A percentile compares a stretch with the other conserved stretches of the same genome.
These are phyloP conservation scores for Drosophila repletoides DNA, from an alignment of 1,140 invertebrate genomes.

Conservation along the genomic window DNA sequence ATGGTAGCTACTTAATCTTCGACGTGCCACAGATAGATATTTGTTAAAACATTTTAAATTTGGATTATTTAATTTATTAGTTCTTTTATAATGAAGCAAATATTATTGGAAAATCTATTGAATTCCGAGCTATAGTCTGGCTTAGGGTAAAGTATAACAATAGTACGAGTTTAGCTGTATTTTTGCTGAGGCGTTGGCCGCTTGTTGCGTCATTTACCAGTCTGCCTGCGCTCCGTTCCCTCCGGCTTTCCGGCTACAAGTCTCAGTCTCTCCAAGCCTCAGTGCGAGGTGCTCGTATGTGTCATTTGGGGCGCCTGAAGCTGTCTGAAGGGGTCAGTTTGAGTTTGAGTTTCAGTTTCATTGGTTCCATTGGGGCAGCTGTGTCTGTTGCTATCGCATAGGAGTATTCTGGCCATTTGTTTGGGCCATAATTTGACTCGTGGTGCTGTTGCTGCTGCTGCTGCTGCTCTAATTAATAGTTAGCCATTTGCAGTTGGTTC, in stretches of 20 bases:
- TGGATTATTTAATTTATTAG: too few relatives aligned
- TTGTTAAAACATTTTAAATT: too few relatives aligned
- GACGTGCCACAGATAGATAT: too few relatives aligned
- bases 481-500: constrained; percentile 64
- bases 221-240: too few relatives aligned
- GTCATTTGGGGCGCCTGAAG: constrained; percentile 23
- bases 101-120: too few relatives aligned
- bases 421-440: constrained; percentile 65
- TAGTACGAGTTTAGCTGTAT: not conserved
- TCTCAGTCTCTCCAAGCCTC: not conserved
- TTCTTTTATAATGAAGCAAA: too few relatives aligned
- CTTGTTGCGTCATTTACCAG: constrained; percentile 33
- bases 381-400: constrained; percentile 42
- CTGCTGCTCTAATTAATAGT: constrained; percentile 75
- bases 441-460: too few relatives aligned
- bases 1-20: too few relatives aligned
- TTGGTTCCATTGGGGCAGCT: not conserved
- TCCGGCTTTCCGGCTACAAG: too few relatives aligned
- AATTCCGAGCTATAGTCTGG: too few relatives aligned
- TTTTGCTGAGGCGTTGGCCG: constrained; percentile 18
- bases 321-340: constrained; percentile 19
- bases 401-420: constrained; percentile 66
- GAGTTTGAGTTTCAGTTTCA: not conserved
- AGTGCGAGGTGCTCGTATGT: constrained; percentile 22
- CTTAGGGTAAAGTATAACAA: too few relatives aligned